Conservation (phyloP, 2,113 vertebrate species). For the Lanius collurio region DNA sequence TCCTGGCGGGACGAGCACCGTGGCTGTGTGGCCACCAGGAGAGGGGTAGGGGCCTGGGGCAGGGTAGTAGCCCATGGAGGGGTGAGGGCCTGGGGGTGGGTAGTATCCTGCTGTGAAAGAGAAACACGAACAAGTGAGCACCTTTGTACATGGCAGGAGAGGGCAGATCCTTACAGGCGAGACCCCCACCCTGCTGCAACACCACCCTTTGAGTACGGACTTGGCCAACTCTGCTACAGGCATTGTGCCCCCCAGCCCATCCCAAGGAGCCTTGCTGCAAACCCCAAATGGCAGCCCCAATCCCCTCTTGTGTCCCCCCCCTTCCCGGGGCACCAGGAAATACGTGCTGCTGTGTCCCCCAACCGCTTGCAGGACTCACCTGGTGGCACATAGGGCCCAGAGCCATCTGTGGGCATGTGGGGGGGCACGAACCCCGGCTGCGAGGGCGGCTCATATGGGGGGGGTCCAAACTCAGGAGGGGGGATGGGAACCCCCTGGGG, state of each 20-base stretch:
- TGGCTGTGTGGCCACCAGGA: conserved; percentile 84
- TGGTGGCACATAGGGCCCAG: conserved; percentile 75
- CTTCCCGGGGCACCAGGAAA: background rate
- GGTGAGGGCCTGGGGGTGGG: conserved; percentile 69
- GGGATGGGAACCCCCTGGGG: conserved; percentile 81
- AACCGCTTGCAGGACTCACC: conserved; percentile 59
- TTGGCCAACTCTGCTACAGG: background rate
- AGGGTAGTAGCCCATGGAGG: conserved; percentile 78
- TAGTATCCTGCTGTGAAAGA: conserved; percentile 67
- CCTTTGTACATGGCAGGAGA: accelerated
- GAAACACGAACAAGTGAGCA: background rate
- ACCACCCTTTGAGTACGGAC: background rate
- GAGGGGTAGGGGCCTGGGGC: conserved; percentile 80
- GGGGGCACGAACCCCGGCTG: conserved; percentile 86
- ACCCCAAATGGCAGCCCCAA: background rate
- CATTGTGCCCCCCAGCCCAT: background rate
- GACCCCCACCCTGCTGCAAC: accelerated
- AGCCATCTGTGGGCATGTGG: conserved; percentile 83
- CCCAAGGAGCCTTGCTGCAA: accelerated
- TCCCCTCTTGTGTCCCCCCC: accelerated
- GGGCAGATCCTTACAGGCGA: accelerated
- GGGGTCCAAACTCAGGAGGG: conserved; percentile 90
- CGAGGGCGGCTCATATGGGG: conserved; percentile 85
- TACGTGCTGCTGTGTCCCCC: accelerated
- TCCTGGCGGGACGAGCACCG: conserved; percentile 87